Evolutionary conservation across 2,797 vertebrate genomes (phyloP), one percentile per base, ranked within the genome.

Genomic region (Chelmon rostratus): DNA sequence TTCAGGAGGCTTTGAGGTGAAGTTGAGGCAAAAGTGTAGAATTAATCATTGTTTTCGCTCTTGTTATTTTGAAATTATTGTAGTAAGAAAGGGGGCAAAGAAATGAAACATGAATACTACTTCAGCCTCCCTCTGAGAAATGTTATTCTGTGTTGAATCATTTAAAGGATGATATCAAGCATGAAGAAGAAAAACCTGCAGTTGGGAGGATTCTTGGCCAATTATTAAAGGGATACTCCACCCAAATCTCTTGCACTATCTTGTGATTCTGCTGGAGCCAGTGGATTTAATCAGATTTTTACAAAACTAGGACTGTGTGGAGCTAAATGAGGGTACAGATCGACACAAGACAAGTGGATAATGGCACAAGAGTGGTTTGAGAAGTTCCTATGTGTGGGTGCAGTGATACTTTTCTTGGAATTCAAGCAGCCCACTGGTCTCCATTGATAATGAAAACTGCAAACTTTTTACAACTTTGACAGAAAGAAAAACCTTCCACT

Each of bases 91-190:
- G 16, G 44, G 63, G 18, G 21, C 25, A 38, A 65, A 67, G 3
- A 52, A 68, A 25, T 33, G 46, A 62, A 65, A 65, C n/a, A 57
- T 64, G 63, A 63, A 76, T 44, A 31, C 28, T 16, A 63, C 13
- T 12, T 44, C 54, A 8, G 37, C 65, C 33, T 44, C 64, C 21
- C 18, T 53, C 33, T 0, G 4, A n/a, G 66, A 57, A 18, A 61
- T 67, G 21, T 49, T 2, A 11, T 21, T 65, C 7, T 58, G 6
- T 54, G 37, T 38, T 63, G 37, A 58, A 31, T 69, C 3, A 10
- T 56, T 67, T 35, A 72, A 71, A 40, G 15, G 8, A n/a, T 66
- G 2, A 44, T 83, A 82, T 86, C 2, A 67, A 0, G 10, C 19
- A 76, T 46, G 5, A 57, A 62, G n/a, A 31, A 57, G 7, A 40